A percentile compares a stretch with the other conserved stretches of the same genome.
Conservation (phyloP, 1,140 invertebrate genomes). For the Saccostrea glomerata region DNA sequence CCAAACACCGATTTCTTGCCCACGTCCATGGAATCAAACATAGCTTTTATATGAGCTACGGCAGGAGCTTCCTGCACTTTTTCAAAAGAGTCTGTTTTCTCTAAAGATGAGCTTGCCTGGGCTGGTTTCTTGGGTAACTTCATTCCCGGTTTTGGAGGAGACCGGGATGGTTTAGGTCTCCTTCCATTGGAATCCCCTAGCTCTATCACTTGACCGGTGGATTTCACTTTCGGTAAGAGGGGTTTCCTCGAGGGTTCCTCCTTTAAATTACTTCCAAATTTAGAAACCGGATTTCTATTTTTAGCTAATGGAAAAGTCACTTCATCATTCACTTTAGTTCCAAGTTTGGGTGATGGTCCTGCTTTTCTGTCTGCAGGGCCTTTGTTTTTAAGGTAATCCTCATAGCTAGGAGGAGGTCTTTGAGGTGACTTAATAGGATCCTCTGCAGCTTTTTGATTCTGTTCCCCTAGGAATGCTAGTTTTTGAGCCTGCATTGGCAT, state of each 20-base stretch:
- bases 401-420: slow-evolving; percentile 50
- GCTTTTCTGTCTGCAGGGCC: not conserved
- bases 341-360: not conserved
- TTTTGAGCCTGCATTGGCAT: slow-evolving; percentile 51
- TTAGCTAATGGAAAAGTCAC: slow-evolving; percentile 22
- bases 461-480: slow-evolving; percentile 33
- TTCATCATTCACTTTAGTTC: not conserved
- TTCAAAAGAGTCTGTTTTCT: slow-evolving; percentile 31
- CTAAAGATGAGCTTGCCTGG: slow-evolving; percentile 32
- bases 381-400: not conserved
- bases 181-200: slow-evolving; percentile 31
- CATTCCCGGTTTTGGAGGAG: slow-evolving; percentile 30
- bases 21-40: slow-evolving; percentile 58
- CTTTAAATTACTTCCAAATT: slow-evolving; percentile 32
- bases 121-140: slow-evolving; percentile 12
- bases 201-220: not conserved
- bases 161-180: slow-evolving; percentile 23
- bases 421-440: slow-evolving; percentile 47
- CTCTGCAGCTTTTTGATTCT: slow-evolving; percentile 47
- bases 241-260: slow-evolving; percentile 29
- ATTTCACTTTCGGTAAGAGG: slow-evolving; percentile 35
- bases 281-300: slow-evolving; percentile 29
- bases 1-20: slow-evolving; percentile 20
- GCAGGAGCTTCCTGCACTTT: slow-evolving; percentile 36
- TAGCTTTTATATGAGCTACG: slow-evolving; percentile 53